These are phyloP conservation scores for Corythornis vintsioides DNA, from an alignment of 2,113 vertebrate genomes.

Conservation along the genomic window DNA sequence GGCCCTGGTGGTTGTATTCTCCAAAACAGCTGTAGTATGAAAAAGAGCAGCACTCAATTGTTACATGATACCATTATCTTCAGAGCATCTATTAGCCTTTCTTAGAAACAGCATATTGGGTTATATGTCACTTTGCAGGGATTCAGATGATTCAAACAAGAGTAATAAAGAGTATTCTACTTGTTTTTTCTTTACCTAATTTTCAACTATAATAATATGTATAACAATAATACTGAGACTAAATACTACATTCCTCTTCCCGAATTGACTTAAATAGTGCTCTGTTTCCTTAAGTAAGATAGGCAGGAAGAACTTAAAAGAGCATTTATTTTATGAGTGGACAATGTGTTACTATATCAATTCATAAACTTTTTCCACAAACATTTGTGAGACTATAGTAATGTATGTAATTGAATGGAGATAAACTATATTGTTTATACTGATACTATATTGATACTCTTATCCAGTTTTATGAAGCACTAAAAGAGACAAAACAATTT, in stretches of 20 bases:
- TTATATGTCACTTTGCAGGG: neutral
- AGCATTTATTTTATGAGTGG: neutral
- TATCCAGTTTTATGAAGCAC: neutral
- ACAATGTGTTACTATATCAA: neutral
- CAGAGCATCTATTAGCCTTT: neutral
- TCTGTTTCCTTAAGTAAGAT: neutral
- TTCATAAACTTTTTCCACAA: neutral
- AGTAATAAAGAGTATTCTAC: neutral
- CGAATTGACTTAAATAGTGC: neutral
- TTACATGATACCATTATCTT: neutral
- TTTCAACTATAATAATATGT: neutral
- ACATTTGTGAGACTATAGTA: neutral
- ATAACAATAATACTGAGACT: neutral
- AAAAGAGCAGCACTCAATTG: neutral
- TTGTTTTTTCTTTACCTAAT: neutral
- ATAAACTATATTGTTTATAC: neutral
- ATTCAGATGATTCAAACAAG: neutral
- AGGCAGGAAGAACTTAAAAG: neutral
- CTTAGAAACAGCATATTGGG: neutral
- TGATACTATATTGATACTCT: neutral
- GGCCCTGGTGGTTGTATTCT: too few species aligned
- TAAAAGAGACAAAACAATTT: neutral
- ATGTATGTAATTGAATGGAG: neutral
- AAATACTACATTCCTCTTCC: neutral
- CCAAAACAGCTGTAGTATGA: too few species aligned